These are phyloP conservation scores for Troides aeacus DNA, from an alignment of 2,888 invertebrate genomes.

Conservation along the genomic window DNA sequence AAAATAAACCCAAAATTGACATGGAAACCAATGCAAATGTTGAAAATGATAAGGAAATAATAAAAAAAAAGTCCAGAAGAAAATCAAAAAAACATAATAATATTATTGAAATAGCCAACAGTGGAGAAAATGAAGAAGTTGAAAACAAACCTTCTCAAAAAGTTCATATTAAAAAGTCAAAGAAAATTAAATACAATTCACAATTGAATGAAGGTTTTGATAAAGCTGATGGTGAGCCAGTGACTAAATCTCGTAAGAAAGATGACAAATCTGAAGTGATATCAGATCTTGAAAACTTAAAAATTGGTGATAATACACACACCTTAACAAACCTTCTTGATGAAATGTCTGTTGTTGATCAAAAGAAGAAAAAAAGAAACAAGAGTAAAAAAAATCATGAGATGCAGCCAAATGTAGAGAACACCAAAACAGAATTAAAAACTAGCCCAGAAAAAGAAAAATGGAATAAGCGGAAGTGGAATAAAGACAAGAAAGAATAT, in stretches of 20 bases:
- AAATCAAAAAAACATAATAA: constrained; percentile 6
- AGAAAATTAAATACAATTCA: constrained; percentile 51
- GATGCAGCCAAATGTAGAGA: constrained; percentile 34
- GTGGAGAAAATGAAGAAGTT: constrained; percentile 23
- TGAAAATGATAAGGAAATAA: constrained; percentile 5
- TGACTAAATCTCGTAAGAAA: constrained; percentile 47
- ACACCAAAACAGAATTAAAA: constrained; percentile 35
- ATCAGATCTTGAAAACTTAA: constrained; percentile 59
- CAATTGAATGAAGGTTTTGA: constrained; percentile 33
- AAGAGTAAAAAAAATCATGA: constrained; percentile 49
- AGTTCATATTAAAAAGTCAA: constrained; percentile 36
- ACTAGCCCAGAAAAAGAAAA: constrained; percentile 56
- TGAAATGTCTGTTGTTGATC: constrained; percentile 68
- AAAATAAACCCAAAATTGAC: not conserved
- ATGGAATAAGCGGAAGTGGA: constrained; percentile 68
- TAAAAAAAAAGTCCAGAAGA: constrained; percentile 21
- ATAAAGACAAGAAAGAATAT: constrained; percentile 56
- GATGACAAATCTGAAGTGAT: constrained; percentile 53
- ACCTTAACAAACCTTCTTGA: constrained; percentile 61
- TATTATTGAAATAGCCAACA: not conserved
- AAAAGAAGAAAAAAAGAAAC: constrained; percentile 53
- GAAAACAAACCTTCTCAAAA: constrained; percentile 30
- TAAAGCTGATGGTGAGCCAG: constrained; percentile 47
- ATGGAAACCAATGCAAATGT: not conserved
- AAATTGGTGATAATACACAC: constrained; percentile 66